Base-by-base conservation (phyloP, 2,888 invertebrate genomes). In the Ophion ellenae region DNA sequence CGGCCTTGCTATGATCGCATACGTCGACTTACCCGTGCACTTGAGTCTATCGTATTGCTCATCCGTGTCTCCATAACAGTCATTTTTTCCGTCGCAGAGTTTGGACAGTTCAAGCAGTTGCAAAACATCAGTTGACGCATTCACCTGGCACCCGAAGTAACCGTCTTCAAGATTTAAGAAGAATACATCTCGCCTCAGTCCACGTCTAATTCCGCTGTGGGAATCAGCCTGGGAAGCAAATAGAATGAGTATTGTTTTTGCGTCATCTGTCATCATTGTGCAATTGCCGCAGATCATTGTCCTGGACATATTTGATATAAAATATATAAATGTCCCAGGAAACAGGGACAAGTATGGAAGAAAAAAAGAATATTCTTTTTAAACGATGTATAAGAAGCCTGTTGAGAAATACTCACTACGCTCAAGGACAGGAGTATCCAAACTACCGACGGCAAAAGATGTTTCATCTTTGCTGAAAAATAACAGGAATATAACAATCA, bases 141-240 rank as follows among this genome's bases (percentile, higher is more conserved):
- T 99, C 92, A 98, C 98, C 96, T 99, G 98, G 95, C 98, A 99
- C 93, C 98, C 98, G 95, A 99, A 99, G 95, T 98, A 98, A 94
- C 98, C 98, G 96, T 98, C 98, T 96, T 98, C 98, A 95, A 98
- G 96, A 95, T 98, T 98, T 95, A 99, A 96, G 96, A 98, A 98
- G 96, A 99, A 98, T 95, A 98, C 97, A 96, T 98, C 98, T 95
- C 97, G 96, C 96, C 96, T 97, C 95, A 97, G 97, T 96, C 97
- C 97, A 95, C 96, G 96, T 93, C 97, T 96, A 95, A 97, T 96
- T 96, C 97, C 97, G 95, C 96, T 96, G 94, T 96, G 96, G 95
- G 96, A 96, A 96, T 97, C 97, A 96, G 96, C 96, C 96, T 96
- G 95, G 40, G 11, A 71, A 63, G 40, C 2, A 76, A 20, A 84